Evolutionary conservation across 2,113 vertebrate species (phyloP), one percentile per base, ranked within the genome.

Genomic region (Actenoides hombroni): DNA sequence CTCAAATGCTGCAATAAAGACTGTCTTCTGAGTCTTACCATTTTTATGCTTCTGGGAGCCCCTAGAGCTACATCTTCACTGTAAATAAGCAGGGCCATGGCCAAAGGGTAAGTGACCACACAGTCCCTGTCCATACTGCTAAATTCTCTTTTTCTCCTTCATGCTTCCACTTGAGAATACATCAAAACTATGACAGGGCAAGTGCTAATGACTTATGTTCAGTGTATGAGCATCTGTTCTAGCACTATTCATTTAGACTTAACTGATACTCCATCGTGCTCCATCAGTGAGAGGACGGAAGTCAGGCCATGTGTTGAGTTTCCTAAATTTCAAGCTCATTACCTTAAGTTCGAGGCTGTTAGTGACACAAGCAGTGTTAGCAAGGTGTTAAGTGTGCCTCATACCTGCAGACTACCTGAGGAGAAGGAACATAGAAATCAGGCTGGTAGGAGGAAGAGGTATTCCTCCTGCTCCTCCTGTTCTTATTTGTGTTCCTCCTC

Each of bases 41-140:
- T 51, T 56, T 26, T 74, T 6, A 13, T 31, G 53, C 4, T 87
- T 18, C 57, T 51, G 57, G 53, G 10, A 82, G 28, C 13, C 35
- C 33, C 31, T 12, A 19, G 20, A 40, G 31, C 49, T 79, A 10
- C 0, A 0, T 49, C 39, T 10, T 63, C 54, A 7, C 31, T 14
- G 51, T 29, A 31, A 76, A 74, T 28, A 48, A 60, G n/a, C 26
- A 69, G 23, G 8, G 11, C 21, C 14, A 17, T 49, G 39, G 17
- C 48, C 69, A 51, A 48, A 59, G 31, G 8, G 11, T 40, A 57
- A 65, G 54, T 19, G 44, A 11, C 10, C 0, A 3, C 1, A 0
- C 28, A 33, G 63, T 37, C 60, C 28, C 18, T 40, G 19, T 18
- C 33, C 2, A 0, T 49, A 14, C 14, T 33, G 24, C 24, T 77